Evolutionary conservation across 1,140 invertebrate species (phyloP), one percentile per base, ranked within the genome.

Genomic region (Archegozetes longisetosus): DNA sequence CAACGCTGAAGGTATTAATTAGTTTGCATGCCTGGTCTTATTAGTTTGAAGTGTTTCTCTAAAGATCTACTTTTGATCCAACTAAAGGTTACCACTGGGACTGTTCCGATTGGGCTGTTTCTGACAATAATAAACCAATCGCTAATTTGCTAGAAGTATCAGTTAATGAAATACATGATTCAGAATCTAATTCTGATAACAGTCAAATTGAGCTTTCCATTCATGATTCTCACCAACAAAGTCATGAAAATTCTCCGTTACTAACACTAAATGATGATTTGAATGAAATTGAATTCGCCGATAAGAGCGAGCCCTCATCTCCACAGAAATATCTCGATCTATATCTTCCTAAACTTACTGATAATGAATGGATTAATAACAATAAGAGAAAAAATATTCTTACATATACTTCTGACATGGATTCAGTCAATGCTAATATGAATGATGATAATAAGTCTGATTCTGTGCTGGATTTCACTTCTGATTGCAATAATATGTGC

Each of bases 61-160:
- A 3, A 13, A n/a, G 13, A 27, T 49, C 24, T 12, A 46, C 57
- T 48, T 9, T 3, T 3, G 17, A 20, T 48, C 20, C 26, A 22
- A 23, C 25, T 40, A 40, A 65, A 81, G 85, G 84, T 71, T 94
- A 94, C 76, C 88, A 92, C 76, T 94, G 89, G 90, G 90, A 94
- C 75, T 91, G 87, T 71, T 92, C 88, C 64, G 90, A 94, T 77
- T 93, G 88, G 88, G 84, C 86, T 64, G 79, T 84, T 59, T 9
- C 6, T 20, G 55, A 57, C 29, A 80, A 80, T 66, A 83, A 80
- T 71, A 81, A 83, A 70, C 84, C 86, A 61, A 75, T 91, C 66
- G 86, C 88, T 54, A 89, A 91, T 72, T 92, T 92, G 71, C 88
- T 88, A 58, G 86, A 89, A 75, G 85, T 92, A 64, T 86, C 88